Conservation (phyloP, 2,113 vertebrate species). For the crab-eating macaque (Macaca fascicularis) region T2T-MFA8v1.1 NC_088388.1:53991501-53992000, state of each 20-base stretch:
- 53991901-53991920: constrained; percentile 43
- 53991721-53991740: constrained; percentile 54
- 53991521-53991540: not conserved
- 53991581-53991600: constrained; percentile 19
- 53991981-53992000: constrained; percentile 60
- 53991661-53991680: constrained; percentile 61
- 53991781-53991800: constrained; percentile 58
- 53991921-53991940: constrained; percentile 54
- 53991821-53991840: constrained; percentile 42
- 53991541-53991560: not conserved
- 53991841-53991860: constrained; percentile 69
- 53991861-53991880: constrained; percentile 14
- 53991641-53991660: constrained; percentile 72
- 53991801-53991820: constrained; percentile 48
- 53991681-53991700: constrained; percentile 69
- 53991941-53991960: constrained; percentile 51
- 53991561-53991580: not conserved
- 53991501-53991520: not conserved
- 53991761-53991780: constrained; percentile 62
- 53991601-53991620: constrained; percentile 65
- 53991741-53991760: not conserved
- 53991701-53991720: constrained; percentile 26
- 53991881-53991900: constrained; percentile 59
- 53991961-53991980: constrained; percentile 53
- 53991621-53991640: constrained; percentile 56